A percentile compares a stretch with the other conserved stretches of the same genome.
These are phyloP conservation scores for Phalangium opilio DNA, from an alignment of 2,888 invertebrate species.

Conservation along the genomic window DNA sequence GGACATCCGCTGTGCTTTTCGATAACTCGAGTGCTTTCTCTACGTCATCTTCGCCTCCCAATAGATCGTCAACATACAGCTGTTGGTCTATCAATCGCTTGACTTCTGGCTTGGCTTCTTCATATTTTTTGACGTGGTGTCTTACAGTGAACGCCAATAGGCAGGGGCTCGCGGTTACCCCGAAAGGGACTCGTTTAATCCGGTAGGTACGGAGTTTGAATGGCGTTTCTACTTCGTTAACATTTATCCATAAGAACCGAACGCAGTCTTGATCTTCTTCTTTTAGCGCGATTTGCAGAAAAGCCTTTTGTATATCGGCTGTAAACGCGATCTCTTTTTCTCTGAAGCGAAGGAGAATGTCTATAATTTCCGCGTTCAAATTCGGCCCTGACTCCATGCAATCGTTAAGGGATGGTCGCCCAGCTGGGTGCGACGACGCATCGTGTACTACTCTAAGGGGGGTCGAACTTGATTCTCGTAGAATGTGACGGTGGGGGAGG, in stretches of 20 bases:
- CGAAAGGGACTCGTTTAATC: background rate
- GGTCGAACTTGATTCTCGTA: too few relatives aligned
- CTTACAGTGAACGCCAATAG: conserved; percentile 1
- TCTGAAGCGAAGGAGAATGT: conserved; percentile 3
- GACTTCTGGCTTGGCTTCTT: background rate
- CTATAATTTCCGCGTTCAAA: conserved; percentile 1
- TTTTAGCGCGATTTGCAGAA: conserved; percentile 5
- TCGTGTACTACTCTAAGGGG: conserved; percentile 6
- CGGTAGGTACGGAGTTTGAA: background rate
- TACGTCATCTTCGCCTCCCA: background rate
- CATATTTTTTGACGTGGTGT: conserved; percentile 1
- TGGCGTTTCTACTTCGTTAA: too few relatives aligned
- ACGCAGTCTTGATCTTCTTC: conserved; percentile 5
- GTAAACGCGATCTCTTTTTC: conserved; percentile 13
- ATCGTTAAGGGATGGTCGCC: conserved; percentile 5
- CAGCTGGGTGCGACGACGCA: conserved; percentile 5
- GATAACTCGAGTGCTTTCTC: background rate
- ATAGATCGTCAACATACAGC: conserved; percentile 2
- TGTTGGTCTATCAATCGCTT: too few relatives aligned
- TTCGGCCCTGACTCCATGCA: conserved; percentile 5
- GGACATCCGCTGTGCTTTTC: background rate
- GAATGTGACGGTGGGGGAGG: too few relatives aligned
- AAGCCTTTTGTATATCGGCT: conserved; percentile 10
- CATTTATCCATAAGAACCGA: conserved; percentile 6
- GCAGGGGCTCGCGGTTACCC: conserved; percentile 1